Percentiles rank a stretch among this genome's conserved stretches.
These are phyloP conservation scores for Drosophila niveifrons DNA, from an alignment of 2,888 invertebrate genomes.

Conservation along the genomic window DNA sequence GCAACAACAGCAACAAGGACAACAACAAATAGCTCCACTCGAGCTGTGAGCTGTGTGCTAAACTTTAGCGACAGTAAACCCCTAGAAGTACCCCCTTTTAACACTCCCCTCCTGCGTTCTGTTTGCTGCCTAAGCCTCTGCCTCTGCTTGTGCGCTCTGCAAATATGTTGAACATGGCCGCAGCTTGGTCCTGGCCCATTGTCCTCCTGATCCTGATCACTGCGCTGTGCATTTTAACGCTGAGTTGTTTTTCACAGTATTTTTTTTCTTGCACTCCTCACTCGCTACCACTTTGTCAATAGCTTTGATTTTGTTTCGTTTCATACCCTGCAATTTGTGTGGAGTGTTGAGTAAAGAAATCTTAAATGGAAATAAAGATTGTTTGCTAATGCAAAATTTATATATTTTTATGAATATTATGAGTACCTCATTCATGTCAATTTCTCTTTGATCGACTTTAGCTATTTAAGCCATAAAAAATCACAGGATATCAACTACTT, in stretches of 20 bases:
- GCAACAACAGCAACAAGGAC: conserved; percentile 24
- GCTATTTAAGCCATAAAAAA: neutral
- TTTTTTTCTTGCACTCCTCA: conserved; percentile 26
- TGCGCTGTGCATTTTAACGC: conserved; percentile 78
- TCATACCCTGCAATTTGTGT: conserved; percentile 36
- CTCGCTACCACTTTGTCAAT: conserved; percentile 6
- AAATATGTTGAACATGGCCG: conserved; percentile 80
- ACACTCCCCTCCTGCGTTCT: neutral
- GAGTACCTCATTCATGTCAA: too few species aligned
- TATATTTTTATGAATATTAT: neutral
- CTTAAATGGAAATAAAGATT: too few species aligned
- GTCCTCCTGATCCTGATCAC: conserved; percentile 77
- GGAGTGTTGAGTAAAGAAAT: neutral
- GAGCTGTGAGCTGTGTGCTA: conserved; percentile 64
- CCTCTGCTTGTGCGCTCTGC: conserved; percentile 60
- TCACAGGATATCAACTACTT: neutral
- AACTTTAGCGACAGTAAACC: conserved; percentile 72
- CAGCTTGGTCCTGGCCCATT: conserved; percentile 65
- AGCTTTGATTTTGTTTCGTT: conserved; percentile 26
- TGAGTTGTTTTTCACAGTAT: conserved; percentile 61
- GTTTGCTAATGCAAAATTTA: too few species aligned
- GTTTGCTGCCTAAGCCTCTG: conserved; percentile 43
- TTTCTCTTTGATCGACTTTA: too few species aligned
- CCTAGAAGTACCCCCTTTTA: conserved; percentile 34
- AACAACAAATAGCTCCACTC: conserved; percentile 58